phyloP scores from a whole-genome alignment of 37 sponge, comb jelly and placozoan genomes.

The Diacarnus erythraeanus region DNA sequence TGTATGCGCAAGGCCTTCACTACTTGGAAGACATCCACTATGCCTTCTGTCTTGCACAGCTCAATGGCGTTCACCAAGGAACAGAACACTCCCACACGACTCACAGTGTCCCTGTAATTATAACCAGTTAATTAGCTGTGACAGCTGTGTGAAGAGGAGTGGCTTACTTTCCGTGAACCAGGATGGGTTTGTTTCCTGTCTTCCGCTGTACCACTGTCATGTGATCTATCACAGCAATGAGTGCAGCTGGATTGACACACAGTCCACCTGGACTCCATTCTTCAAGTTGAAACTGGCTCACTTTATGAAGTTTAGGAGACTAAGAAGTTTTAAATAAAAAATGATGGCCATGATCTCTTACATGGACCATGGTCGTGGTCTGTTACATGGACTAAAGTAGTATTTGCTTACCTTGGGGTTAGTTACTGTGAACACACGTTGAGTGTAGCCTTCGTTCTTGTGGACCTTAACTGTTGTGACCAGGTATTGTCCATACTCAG shows the following conservation, averaged over 20 bases:
- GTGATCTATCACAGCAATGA: not conserved
- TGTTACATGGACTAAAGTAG: too few species aligned
- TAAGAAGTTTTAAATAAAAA: not conserved
- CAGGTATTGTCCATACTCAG: not conserved
- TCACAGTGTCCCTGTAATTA: not conserved
- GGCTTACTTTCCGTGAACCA: not conserved
- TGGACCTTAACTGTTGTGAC: not conserved
- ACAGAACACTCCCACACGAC: not conserved
- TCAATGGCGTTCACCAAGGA: conserved; percentile 47
- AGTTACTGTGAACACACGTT: not conserved
- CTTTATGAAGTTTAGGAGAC: not conserved
- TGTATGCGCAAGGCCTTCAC: conserved; percentile 61
- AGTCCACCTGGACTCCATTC: not conserved
- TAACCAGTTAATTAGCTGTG: too few species aligned
- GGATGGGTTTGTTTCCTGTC: not conserved
- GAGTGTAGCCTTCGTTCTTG: not conserved
- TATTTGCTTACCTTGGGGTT: not conserved
- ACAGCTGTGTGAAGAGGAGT: not conserved
- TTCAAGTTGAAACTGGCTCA: not conserved
- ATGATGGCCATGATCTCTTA: too few species aligned
- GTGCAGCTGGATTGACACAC: not conserved
- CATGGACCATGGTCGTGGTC: too few species aligned
- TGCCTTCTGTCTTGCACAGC: conserved; percentile 70
- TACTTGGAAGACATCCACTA: conserved; percentile 83
- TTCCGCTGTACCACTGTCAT: not conserved